Evolutionary conservation across 2,113 vertebrate species (phyloP), one percentile per base, ranked within the genome.

Genomic region (Jaculus jaculus): DNA sequence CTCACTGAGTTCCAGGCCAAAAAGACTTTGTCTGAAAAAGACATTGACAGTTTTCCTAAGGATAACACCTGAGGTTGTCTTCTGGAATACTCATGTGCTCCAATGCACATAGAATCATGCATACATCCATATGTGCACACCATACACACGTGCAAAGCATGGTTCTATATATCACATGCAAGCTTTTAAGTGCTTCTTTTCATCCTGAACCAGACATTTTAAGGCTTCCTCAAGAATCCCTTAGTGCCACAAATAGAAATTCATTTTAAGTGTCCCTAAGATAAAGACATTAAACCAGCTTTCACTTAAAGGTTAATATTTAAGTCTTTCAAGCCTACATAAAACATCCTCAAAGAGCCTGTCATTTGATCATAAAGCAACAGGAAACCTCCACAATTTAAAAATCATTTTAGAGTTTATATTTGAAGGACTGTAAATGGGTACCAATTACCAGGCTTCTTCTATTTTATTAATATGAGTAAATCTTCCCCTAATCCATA

Each of bases 301-400:
- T 90, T 92, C 72, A 80, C 28, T 61, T 74, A 74, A 90, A 75
- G 89, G 79, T 79, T 93, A 83, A 96, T 77, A 77, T 74, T 28
- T 85, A 77, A 66, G 24, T 7, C n/a, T 37, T 87, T 65, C 17
- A 54, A 69, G 69, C 2, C 65, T 81, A 32, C 87, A 82, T 77
- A 90, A 94, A 94, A 92, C 34, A 66, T 94, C 87, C 37, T 60
- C 34, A 74, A 47, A 83, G 47, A 79, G 37, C 21, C 88, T 92
- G 75, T 71, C 65, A 92, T 42, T 66, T 79, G n/a, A 91, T 11
- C 89, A 39, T 5, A 74, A 92, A 89, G 47, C 83, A 32, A 89
- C 83, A 89, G 94, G 68, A 30, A 37, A 84, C 42, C 32, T 78
- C n/a, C 17, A 60, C 16, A 92, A 86, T 28, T 92, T 89, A 84